These are phyloP conservation scores for Cistogaster globosa DNA, from an alignment of 2,888 invertebrate species.

Conservation along the genomic window DNA sequence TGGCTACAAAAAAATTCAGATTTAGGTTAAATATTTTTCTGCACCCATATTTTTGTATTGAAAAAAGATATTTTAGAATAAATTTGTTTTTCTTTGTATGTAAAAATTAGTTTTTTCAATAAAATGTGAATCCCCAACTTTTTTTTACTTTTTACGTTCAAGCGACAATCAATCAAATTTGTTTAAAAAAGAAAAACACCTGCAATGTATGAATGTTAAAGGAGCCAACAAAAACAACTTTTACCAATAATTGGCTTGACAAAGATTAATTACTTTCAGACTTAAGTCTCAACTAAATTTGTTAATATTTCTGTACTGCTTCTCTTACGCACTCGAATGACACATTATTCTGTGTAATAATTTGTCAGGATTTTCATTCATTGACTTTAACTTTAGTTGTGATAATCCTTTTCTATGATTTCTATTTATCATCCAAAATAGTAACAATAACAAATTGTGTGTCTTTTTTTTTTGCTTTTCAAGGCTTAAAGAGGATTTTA, in stretches of 20 bases:
- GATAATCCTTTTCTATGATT: conserved; percentile 49
- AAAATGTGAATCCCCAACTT: neutral
- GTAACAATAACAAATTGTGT: conserved; percentile 8
- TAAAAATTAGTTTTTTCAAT: too few relatives aligned
- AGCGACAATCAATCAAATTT: too few relatives aligned
- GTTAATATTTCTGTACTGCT: neutral
- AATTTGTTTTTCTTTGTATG: too few relatives aligned
- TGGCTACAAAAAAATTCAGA: too few relatives aligned
- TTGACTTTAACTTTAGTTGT: conserved; percentile 7
- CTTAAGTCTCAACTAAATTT: neutral
- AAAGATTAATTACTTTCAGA: conserved; percentile 32
- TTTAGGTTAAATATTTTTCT: too few relatives aligned
- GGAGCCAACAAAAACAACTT: neutral
- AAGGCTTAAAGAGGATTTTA: conserved; percentile 9
- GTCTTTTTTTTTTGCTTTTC: conserved; percentile 3
- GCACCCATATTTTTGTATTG: too few relatives aligned
- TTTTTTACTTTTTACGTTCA: neutral
- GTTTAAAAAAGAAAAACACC: too few relatives aligned
- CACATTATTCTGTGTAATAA: conserved; percentile 38
- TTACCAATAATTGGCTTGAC: conserved; percentile 12
- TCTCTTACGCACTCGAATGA: neutral
- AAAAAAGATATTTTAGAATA: too few relatives aligned
- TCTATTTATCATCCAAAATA: conserved; percentile 43
- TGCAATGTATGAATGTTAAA: too few relatives aligned
- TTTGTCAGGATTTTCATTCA: conserved; percentile 60